Base-by-base conservation (phyloP, 1,140 invertebrate genomes). In the Grapholita molesta region DNA sequence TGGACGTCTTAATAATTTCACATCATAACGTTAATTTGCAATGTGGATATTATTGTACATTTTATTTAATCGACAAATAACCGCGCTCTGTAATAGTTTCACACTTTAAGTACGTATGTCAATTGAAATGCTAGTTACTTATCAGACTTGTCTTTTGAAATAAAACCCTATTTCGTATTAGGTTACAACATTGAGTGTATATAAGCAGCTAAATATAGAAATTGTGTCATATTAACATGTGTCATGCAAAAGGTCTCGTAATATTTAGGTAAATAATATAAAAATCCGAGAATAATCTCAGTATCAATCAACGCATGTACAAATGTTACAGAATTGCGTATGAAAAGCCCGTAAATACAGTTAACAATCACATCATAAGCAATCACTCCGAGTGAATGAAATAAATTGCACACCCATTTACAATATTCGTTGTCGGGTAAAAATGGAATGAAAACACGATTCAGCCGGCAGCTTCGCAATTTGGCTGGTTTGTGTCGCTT, bases 351-450 rank as follows among this genome's bases (percentile, higher is more conserved):
- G 28, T 61, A 72, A 82, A 80, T 79, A 72, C 75, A 79, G 82
- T 86, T 80, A 84, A 85, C 84, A 85, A 85, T 80, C 76, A 82
- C 79, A 85, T 85, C 78, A 84, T 85, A 84, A 85, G 78, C 82
- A 88, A 83, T 85, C 77, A 80, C 76, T 78, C 74, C 75, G 72
- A 80, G 74, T 86, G 81, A 84, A 82, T 85, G 79, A 83, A 85
- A 85, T 80, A 84, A 85, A 88, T 86, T 85, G 80, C 81, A 78
- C 75, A 83, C 78, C 74, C 78, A 81, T 87, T 87, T 83, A 78
- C 81, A 85, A 83, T 81, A 80, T 84, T 84, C 80, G 79, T 77
- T 78, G 76, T 84, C 78, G 78, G 73, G 70, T 80, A 84, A 78
- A 78, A 77, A 79, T 75, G 74, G 69, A 78, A 82, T 83, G 75